phyloP scores from a whole-genome alignment of 2,113 vertebrate genomes.

The Leucoraja erinaceus region DNA sequence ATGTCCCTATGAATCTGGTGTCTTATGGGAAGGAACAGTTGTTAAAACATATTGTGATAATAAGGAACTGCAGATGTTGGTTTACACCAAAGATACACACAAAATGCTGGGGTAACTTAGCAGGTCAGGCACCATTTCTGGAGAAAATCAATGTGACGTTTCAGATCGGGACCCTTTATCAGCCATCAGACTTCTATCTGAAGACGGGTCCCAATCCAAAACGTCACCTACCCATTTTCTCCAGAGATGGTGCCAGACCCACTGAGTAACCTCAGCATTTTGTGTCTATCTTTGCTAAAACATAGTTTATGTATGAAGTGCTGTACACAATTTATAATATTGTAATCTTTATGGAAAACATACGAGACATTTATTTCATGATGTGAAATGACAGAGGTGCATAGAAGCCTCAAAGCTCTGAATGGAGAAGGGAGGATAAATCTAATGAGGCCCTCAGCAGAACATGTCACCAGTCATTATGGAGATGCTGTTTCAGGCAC shows the following conservation, averaged over 20 bases:
- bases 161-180: too few relatives aligned
- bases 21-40: not conserved
- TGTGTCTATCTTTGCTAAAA: not conserved
- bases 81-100: too few relatives aligned
- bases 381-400: not conserved
- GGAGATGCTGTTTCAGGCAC: not conserved
- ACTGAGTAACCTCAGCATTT: too few relatives aligned
- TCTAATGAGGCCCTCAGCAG: not conserved
- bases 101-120: too few relatives aligned
- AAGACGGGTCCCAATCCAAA: too few relatives aligned
- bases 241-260: too few relatives aligned
- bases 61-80: too few relatives aligned
- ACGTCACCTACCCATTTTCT: too few relatives aligned
- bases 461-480: not conserved
- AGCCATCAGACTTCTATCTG: too few relatives aligned
- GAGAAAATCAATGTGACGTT: too few relatives aligned
- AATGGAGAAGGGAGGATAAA: not conserved
- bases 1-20: not conserved
- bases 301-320: not conserved
- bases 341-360: not conserved
- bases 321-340: not conserved
- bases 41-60: not conserved
- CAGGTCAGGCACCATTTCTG: too few relatives aligned
- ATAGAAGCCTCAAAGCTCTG: not conserved
- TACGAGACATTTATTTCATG: not conserved